Evolutionary conservation across 1,140 invertebrate species (phyloP).

Genomic region (Papilio machaon): DNA sequence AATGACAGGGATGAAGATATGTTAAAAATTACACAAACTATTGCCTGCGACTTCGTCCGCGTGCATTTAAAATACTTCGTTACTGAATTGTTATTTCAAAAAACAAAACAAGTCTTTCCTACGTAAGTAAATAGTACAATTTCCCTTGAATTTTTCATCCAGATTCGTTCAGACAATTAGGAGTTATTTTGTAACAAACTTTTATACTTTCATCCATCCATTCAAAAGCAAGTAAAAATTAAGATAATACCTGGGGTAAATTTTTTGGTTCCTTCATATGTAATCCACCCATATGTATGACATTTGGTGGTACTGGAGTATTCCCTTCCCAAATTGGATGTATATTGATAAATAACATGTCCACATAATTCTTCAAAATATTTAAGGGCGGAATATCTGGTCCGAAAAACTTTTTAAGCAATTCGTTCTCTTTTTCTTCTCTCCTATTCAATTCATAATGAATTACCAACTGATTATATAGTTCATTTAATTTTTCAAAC

Average conservation of each 20-base stretch:
- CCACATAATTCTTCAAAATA: conserved; percentile 77
- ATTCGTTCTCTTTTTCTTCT: conserved; percentile 52
- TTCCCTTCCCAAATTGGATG: conserved; percentile 76
- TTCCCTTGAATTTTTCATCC: too few species aligned
- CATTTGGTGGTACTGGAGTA: conserved; percentile 74
- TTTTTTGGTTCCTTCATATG: conserved; percentile 72
- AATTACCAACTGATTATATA: conserved; percentile 49
- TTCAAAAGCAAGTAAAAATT: too few species aligned
- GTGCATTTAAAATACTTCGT: too few species aligned
- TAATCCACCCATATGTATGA: conserved; percentile 79
- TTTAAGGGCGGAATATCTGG: conserved; percentile 60
- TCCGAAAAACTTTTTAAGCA: conserved; percentile 72
- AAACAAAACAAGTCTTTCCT: too few species aligned
- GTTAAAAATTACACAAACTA: too few species aligned
- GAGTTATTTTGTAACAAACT: too few species aligned
- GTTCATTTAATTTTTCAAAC: conserved; percentile 58
- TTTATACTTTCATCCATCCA: too few species aligned
- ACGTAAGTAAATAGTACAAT: too few species aligned
- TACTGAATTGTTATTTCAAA: too few species aligned
- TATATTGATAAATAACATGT: conserved; percentile 81
- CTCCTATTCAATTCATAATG: conserved; percentile 39
- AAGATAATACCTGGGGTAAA: conserved; percentile 46
- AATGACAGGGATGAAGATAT: too few species aligned
- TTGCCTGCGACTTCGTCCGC: too few species aligned
- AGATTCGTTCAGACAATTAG: too few species aligned